Base-by-base conservation (phyloP, 2,797 vertebrate species). In the Sebastes oblongus region DNA sequence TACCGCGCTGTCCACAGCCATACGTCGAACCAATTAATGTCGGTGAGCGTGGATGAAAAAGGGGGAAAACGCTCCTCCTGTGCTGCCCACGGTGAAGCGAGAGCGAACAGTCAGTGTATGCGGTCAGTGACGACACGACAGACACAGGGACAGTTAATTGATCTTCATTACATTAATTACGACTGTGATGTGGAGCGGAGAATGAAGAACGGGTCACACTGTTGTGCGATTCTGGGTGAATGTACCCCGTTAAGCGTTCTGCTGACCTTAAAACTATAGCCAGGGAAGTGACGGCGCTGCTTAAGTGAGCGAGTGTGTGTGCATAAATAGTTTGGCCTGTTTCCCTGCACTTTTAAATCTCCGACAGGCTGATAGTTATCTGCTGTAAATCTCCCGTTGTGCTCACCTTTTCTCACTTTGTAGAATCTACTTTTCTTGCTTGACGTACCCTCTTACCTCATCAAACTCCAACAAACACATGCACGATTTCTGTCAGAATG, bases 131-230 rank as follows among this genome's bases (percentile, higher is more conserved):
- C 83, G 78, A 83, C 83, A 78, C 75, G 78, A 71, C 75, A 78
- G 82, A 81, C 81, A 72, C 62, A 4, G 27, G 70, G 86, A 92
- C 86, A 86, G 80, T 93, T 93, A 93, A 95, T 94, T 95, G 94
- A 94, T 95, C 94, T 93, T 96, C 94, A 95, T 96, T 95, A 94
- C n/a, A 78, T 90, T 94, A 94, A 96, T 95, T 95, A 94, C 61
- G 76, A 81, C 77, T 78, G 87, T 85, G 92, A 94, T 92, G 86
- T 88, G 73, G 81, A 89, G 89, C 84, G 25, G 30, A 55, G 89
- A 85, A 89, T 91, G 83, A 91, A 82, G 85, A 89, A 93, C 73
- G 75, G 83, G 82, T 85, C 75, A 61, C 59, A 13, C 78, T 60
- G 81, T 59, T 65, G 66, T 80, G 58, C 11, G 59, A 81, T 65